Conservation (phyloP, 1,140 invertebrate species). For the Pemphigus obesinymphae region DNA sequence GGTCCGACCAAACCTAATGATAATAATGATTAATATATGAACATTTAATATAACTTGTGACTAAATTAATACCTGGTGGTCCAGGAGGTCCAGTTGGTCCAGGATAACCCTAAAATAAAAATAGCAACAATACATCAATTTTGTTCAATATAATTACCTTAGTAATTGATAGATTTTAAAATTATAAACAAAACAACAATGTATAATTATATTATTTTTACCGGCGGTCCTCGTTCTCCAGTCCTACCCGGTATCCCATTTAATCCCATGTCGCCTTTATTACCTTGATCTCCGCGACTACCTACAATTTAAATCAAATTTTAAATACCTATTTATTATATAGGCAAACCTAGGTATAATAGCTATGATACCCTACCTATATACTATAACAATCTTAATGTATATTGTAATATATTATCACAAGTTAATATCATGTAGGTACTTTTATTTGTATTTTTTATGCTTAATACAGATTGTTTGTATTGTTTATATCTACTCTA, state of each 20-base stretch:
- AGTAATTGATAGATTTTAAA: not conserved
- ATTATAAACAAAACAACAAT: not conserved
- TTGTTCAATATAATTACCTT: not conserved
- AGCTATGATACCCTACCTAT: no score
- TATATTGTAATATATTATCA: no score
- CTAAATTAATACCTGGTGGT: conserved; percentile 54
- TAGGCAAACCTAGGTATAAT: no score
- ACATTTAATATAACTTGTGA: not conserved
- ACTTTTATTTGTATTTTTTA: no score
- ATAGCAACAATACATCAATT: not conserved
- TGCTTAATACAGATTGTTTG: no score
- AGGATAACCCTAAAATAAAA: conserved; percentile 56
- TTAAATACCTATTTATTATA: no score
- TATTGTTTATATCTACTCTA: no score
- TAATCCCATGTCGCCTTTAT: conserved; percentile 68
- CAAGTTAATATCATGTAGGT: no score
- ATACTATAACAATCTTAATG: no score
- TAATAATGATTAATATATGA: not conserved
- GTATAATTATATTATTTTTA: not conserved
- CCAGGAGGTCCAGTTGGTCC: conserved; percentile 62
- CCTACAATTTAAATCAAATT: not conserved
- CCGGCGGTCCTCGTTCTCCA: conserved; percentile 60
- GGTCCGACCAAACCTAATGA: conserved; percentile 58
- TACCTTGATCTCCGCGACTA: conserved; percentile 66
- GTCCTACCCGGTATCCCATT: conserved; percentile 59